Conservation (phyloP, 2,888 invertebrate genomes). For the Drosophila imparisetae region DNA sequence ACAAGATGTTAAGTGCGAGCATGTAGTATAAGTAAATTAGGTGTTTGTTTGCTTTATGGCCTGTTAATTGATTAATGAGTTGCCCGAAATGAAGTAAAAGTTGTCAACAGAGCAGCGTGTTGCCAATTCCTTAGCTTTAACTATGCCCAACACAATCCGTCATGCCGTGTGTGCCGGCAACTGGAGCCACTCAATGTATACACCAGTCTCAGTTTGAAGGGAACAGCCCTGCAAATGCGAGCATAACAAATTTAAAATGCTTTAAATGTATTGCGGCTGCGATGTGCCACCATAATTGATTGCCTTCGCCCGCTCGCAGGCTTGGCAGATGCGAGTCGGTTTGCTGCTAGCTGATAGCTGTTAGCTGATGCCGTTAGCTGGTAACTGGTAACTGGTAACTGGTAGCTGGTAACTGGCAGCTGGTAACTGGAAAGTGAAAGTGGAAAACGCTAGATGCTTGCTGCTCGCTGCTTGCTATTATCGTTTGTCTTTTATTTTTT, state of each 20-base stretch:
- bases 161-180: conserved; percentile 25
- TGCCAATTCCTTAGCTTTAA: conserved; percentile 42
- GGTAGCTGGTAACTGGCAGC: conserved; percentile 34
- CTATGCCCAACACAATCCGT: conserved; percentile 45
- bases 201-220: conserved; percentile 5
- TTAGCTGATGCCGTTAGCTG: conserved; percentile 5
- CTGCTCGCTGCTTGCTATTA: background rate
- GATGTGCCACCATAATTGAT: conserved; percentile 71
- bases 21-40: conserved; percentile 52
- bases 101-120: conserved; percentile 61
- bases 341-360: conserved; percentile 9
- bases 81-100: conserved; percentile 30
- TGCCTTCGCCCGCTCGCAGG: conserved; percentile 43
- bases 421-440: conserved; percentile 28
- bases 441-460: conserved; percentile 18
- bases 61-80: conserved; percentile 76
- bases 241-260: conserved; percentile 63
- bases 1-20: conserved; percentile 52
- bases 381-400: conserved; percentile 10
- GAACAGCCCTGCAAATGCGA: conserved; percentile 20
- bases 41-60: conserved; percentile 56
- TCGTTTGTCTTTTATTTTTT: conserved; percentile 1
- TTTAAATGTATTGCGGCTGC: conserved; percentile 62
- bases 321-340: conserved; percentile 2
- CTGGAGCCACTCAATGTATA: conserved; percentile 23